Percentiles rank a stretch among this genome's conserved stretches.
Conservation (phyloP, 30 jellyfish, hydroid and myxozoan genomes). For the Turritopsis dohrnii region DNA sequence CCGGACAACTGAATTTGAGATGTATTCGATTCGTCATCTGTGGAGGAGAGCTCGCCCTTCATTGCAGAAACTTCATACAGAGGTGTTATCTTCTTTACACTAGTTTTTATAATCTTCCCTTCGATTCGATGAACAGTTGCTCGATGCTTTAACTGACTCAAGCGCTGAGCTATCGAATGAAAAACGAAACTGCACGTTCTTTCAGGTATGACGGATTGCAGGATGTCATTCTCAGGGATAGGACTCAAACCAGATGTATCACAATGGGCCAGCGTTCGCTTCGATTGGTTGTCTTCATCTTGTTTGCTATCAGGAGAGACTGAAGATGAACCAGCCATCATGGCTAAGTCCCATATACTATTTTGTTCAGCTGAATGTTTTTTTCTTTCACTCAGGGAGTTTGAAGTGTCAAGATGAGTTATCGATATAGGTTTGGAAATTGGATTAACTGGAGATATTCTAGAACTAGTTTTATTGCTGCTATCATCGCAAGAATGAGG, state of each 20-base stretch:
- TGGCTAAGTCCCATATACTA: background rate
- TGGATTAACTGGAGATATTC: background rate
- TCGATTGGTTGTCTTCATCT: background rate
- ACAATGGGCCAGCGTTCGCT: background rate
- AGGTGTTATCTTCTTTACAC: slow-evolving; percentile 19
- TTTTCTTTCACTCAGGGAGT: background rate
- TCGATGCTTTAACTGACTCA: background rate
- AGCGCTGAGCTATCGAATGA: slow-evolving; percentile 12
- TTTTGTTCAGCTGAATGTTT: background rate
- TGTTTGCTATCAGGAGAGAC: background rate
- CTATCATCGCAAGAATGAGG: too few species aligned
- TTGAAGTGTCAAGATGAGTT: background rate
- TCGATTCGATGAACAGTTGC: background rate
- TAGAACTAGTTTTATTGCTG: too few species aligned
- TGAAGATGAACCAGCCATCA: background rate
- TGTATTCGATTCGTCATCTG: slow-evolving; percentile 18
- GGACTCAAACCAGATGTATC: background rate
- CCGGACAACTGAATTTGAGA: background rate
- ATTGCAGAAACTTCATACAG: slow-evolving; percentile 8
- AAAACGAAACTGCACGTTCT: slow-evolving; percentile 14
- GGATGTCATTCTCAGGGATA: background rate
- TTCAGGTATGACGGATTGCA: background rate
- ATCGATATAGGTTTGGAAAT: background rate
- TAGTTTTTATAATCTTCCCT: slow-evolving; percentile 4
- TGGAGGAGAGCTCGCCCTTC: slow-evolving; percentile 19